Percentiles rank a stretch among this genome's conserved stretches.
Evolutionary conservation across 2,797 vertebrate genomes (phyloP).

Genomic region (Protosalanx chinensis): DNA sequence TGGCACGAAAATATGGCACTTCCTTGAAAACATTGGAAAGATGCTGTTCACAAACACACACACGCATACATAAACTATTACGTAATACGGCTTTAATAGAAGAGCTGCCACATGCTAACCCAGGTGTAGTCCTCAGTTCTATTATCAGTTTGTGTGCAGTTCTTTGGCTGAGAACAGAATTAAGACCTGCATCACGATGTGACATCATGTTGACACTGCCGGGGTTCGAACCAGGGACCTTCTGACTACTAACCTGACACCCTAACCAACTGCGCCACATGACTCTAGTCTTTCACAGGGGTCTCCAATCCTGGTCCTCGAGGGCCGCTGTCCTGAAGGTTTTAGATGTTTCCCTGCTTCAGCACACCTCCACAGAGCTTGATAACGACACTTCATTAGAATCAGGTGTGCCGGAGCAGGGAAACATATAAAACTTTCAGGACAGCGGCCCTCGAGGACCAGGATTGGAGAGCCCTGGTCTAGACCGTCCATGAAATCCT

Average conservation of each 20-base stretch:
- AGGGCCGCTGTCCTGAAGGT: too few relatives aligned
- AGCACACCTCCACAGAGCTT: too few relatives aligned
- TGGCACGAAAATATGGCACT: constrained; percentile 1
- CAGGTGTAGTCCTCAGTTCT: background rate
- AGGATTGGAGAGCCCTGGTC: too few relatives aligned
- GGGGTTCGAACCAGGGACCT: background rate
- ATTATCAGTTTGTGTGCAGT: constrained; percentile 6
- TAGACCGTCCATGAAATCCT: too few relatives aligned
- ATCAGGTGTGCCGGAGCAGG: too few relatives aligned
- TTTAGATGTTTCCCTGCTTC: too few relatives aligned
- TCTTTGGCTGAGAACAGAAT: background rate
- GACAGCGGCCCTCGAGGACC: too few relatives aligned
- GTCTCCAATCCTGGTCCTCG: too few relatives aligned
- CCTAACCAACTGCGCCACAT: too few relatives aligned
- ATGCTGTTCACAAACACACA: constrained; percentile 9
- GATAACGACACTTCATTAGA: too few relatives aligned
- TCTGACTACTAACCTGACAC: background rate
- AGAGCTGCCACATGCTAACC: background rate
- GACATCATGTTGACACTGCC: background rate
- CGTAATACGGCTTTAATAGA: background rate
- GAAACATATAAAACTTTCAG: too few relatives aligned
- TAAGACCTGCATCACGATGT: constrained; percentile 5
- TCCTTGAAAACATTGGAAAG: background rate
- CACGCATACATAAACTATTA: background rate
- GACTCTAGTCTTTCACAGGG: background rate